Evolutionary conservation across 2,113 vertebrate genomes (phyloP).

Genomic region (Seriola dumerili): DNA sequence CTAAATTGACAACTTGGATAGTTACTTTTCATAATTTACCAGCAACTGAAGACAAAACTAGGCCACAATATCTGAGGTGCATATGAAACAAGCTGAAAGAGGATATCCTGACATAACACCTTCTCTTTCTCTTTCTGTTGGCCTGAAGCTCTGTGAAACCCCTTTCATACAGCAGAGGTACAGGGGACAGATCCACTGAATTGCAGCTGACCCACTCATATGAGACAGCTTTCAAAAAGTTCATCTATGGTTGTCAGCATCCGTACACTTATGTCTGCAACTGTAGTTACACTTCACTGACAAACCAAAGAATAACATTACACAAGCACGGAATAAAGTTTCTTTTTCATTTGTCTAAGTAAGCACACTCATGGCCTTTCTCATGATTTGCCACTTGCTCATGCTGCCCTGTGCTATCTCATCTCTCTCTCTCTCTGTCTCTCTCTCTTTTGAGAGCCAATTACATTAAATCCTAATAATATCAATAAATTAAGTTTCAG

Average conservation of each 20-base stretch:
- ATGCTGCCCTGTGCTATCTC: not conserved
- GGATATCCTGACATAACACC: not conserved
- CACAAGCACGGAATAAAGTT: slow-evolving; percentile 15
- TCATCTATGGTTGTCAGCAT: not conserved
- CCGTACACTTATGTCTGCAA: not conserved
- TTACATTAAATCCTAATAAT: not conserved
- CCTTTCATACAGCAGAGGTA: not conserved
- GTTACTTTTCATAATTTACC: not conserved
- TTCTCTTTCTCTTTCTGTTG: slow-evolving; percentile 17
- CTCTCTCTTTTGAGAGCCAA: not conserved
- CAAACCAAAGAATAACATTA: not conserved
- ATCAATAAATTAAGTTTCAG: not conserved
- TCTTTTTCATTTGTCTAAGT: slow-evolving; percentile 36
- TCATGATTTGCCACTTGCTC: not conserved
- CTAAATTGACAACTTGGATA: not conserved
- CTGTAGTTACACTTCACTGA: not conserved
- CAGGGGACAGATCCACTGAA: not conserved
- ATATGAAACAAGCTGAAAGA: not conserved
- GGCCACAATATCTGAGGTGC: not conserved
- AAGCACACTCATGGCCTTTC: not conserved
- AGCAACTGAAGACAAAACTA: not conserved
- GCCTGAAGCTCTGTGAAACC: not conserved
- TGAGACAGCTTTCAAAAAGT: slow-evolving; percentile 5
- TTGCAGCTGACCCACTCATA: not conserved
- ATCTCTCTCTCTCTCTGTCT: not conserved